Base-by-base conservation (phyloP, 2,888 invertebrate genomes). In the Clepsis dumicolana region DNA sequence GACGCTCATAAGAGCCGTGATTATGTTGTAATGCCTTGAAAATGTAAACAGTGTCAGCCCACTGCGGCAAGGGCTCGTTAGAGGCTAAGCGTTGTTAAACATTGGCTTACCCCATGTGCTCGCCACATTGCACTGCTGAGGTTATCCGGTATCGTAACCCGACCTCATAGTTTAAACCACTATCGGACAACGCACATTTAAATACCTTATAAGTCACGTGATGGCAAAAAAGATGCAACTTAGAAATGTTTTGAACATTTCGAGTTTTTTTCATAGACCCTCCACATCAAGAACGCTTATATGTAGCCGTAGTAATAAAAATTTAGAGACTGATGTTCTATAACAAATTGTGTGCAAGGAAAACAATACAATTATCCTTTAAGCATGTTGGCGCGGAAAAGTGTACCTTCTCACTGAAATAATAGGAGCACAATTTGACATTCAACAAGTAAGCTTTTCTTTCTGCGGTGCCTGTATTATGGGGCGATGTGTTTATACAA, bases 401-500 rank as follows among this genome's bases (percentile, higher is more conserved):
- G 66, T 50, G 71, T 64, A 73, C 77, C 74, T 77, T 80, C 73
- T 65, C 27, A 24, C 71, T 64, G 7, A 75, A 71, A 72, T 50
- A 72, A 76, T 83, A 85, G 75, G 75, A 82, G 67, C 73, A 73
- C 75, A 75, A 77, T 79, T 88, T 73, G 69, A 64, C 60, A 72
- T 73, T 63, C 68, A 69, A 66, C 65, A 83, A 80, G 79, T 88
- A 84, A 86, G 82, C 79, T 75, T 87, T 89, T 82, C 81, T 77
- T 80, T 78, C 81, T 78, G 73, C 76, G 79, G 75, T 79, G 80
- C 82, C 84, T 84, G 84, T 87, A 86, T 87, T 85, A 90, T 71
- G 91, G 92, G 92, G 90, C 84, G 91, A 82, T 84, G 83, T 93
- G 92, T 93, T 93, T 92, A 89, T 85, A 84, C 86, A 90, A 88